Percentiles rank a stretch among this genome's conserved stretches.
phyloP scores from a whole-genome alignment of 2,888 invertebrate genomes.

The Muschampia plurimacula region DNA sequence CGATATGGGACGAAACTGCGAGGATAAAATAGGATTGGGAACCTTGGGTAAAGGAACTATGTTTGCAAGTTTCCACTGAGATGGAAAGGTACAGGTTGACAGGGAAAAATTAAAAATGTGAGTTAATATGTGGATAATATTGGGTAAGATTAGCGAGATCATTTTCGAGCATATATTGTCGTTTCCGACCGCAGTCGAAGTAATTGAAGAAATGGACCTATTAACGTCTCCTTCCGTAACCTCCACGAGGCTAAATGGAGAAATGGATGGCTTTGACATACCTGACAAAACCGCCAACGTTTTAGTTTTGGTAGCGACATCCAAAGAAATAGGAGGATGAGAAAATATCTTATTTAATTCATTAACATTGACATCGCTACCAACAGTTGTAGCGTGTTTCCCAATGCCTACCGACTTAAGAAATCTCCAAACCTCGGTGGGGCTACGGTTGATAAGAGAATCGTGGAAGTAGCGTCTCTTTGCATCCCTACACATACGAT shows the following conservation, averaged over 20 bases:
- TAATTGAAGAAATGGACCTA: conserved; percentile 10
- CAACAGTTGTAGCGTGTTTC: too few species aligned
- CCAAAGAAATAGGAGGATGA: neutral
- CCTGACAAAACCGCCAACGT: neutral
- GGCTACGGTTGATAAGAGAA: neutral
- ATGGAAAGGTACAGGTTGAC: neutral
- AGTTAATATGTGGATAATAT: neutral
- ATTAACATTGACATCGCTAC: neutral
- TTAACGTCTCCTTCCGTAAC: conserved; percentile 27
- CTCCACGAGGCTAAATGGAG: conserved; percentile 8
- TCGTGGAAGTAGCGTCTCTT: neutral
- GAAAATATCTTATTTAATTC: conserved; percentile 15
- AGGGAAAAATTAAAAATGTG: conserved; percentile 13
- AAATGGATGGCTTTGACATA: neutral
- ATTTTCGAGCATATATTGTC: conserved; percentile 6
- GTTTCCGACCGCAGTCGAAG: conserved; percentile 17
- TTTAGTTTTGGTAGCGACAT: neutral
- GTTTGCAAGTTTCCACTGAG: conserved; percentile 4
- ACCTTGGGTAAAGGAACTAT: conserved; percentile 2
- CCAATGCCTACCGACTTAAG: too few species aligned
- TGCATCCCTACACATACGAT: conserved; percentile 20
- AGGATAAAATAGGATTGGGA: neutral
- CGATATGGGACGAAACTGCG: neutral
- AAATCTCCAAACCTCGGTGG: too few species aligned
- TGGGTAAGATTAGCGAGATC: neutral